Evolutionary conservation across 2,113 vertebrate species (phyloP).

Genomic region (Ancistrus triradiatus): DNA sequence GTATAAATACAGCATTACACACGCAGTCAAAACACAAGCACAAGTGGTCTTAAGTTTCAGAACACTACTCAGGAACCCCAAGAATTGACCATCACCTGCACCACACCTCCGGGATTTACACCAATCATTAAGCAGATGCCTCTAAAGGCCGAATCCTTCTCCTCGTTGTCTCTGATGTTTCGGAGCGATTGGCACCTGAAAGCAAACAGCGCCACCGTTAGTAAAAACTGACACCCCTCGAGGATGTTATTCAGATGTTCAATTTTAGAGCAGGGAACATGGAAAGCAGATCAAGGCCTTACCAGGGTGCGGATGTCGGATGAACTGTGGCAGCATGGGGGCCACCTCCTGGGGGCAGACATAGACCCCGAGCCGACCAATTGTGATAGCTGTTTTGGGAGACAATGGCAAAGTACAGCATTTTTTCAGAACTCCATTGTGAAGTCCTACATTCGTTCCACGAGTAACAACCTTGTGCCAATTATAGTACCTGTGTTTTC

Average conservation of each 20-base stretch:
- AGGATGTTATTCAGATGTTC: not conserved
- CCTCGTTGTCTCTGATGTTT: slow-evolving; percentile 92
- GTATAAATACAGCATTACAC: slow-evolving; percentile 34
- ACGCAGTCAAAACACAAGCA: no score
- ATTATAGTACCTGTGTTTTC: slow-evolving; percentile 84
- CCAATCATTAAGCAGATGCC: slow-evolving; percentile 96
- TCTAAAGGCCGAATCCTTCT: slow-evolving; percentile 91
- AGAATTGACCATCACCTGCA: slow-evolving; percentile 72
- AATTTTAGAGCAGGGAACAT: not conserved
- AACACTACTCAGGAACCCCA: no score
- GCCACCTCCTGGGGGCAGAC: slow-evolving; percentile 95
- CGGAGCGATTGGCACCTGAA: slow-evolving; percentile 86
- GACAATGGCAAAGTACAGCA: no score
- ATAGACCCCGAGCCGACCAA: slow-evolving; percentile 89
- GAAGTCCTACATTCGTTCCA: no score
- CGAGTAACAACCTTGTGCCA: not conserved
- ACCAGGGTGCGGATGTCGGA: slow-evolving; percentile 94
- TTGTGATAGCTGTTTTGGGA: slow-evolving; percentile 79
- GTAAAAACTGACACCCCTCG: no score
- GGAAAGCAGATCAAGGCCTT: slow-evolving; percentile 47
- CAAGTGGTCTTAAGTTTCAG: no score
- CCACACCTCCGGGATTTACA: slow-evolving; percentile 87
- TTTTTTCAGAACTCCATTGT: no score
- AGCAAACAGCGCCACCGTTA: not conserved
- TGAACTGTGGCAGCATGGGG: slow-evolving; percentile 89